Conservation (phyloP, 2,797 vertebrate genomes). For the Enoplosus armatus region DNA sequence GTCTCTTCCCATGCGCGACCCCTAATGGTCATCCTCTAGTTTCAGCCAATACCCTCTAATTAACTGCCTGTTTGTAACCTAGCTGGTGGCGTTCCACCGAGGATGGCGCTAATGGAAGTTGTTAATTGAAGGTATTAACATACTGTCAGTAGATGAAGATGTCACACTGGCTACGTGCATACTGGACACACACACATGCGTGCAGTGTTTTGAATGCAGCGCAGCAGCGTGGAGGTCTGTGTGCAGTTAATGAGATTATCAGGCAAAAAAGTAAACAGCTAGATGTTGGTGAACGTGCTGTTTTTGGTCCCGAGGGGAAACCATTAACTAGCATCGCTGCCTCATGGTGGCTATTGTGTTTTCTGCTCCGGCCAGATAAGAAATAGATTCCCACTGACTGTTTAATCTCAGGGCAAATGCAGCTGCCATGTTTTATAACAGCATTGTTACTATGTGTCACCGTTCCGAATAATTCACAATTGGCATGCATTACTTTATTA, state of each 20-base stretch:
- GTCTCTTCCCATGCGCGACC: slow-evolving; percentile 16
- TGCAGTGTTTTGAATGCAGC: background rate
- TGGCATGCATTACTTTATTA: slow-evolving; percentile 20
- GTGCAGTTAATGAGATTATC: slow-evolving; percentile 61
- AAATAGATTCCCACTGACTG: slow-evolving; percentile 44
- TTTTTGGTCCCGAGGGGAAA: slow-evolving; percentile 35
- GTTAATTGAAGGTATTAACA: slow-evolving; percentile 72
- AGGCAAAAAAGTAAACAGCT: slow-evolving; percentile 53
- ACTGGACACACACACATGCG: background rate
- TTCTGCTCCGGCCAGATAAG: slow-evolving; percentile 44
- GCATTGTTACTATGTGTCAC: background rate
- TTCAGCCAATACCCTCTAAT: slow-evolving; percentile 63
- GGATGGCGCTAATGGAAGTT: slow-evolving; percentile 70
- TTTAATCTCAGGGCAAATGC: slow-evolving; percentile 38
- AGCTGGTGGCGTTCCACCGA: slow-evolving; percentile 58
- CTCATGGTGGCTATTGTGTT: slow-evolving; percentile 26
- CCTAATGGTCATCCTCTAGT: slow-evolving; percentile 46
- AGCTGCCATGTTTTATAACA: slow-evolving; percentile 31
- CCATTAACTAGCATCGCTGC: slow-evolving; percentile 30
- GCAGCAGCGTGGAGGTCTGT: slow-evolving; percentile 16
- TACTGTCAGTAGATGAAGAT: slow-evolving; percentile 29
- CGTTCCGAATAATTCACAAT: background rate
- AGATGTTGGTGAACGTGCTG: slow-evolving; percentile 42
- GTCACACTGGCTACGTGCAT: slow-evolving; percentile 2
- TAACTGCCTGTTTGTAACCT: slow-evolving; percentile 62